Conservation (phyloP, 2,888 invertebrate species). For the Hermodice carunculata region DNA sequence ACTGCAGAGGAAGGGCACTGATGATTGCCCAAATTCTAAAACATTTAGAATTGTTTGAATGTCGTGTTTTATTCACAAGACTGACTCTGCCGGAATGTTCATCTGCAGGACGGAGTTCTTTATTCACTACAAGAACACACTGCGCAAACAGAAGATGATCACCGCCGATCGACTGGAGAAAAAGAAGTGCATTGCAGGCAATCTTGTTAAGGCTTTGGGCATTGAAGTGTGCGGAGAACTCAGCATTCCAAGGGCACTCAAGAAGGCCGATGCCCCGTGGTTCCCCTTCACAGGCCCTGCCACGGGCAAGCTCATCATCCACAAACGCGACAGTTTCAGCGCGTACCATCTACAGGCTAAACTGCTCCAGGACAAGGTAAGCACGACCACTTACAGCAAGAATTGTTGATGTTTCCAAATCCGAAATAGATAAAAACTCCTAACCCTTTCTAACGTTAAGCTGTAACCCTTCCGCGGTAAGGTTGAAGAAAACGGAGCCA, state of each 20-base stretch:
- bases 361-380: slow-evolving; percentile 14
- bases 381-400: no score
- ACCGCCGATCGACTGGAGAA: slow-evolving; percentile 75
- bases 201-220: slow-evolving; percentile 82
- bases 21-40: no score
- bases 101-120: slow-evolving; percentile 58
- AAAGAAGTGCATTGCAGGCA: slow-evolving; percentile 62
- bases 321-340: slow-evolving; percentile 58
- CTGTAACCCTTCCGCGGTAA: no score
- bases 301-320: slow-evolving; percentile 38
- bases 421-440: no score
- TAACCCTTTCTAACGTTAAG: no score
- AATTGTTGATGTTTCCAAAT: no score
- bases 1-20: no score
- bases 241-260: slow-evolving; percentile 76
- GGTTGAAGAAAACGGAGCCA: no score
- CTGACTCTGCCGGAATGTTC: no score
- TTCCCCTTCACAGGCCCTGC: slow-evolving; percentile 64
- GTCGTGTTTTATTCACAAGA: no score
- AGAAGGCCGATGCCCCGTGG: slow-evolving; percentile 64
- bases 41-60: no score
- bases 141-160: slow-evolving; percentile 78
- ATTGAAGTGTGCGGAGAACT: slow-evolving; percentile 87
- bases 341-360: slow-evolving; percentile 60
- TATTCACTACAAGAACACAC: slow-evolving; percentile 69